These are phyloP conservation scores for Troilus luridus DNA, from an alignment of 2,888 invertebrate species.

Conservation along the genomic window DNA sequence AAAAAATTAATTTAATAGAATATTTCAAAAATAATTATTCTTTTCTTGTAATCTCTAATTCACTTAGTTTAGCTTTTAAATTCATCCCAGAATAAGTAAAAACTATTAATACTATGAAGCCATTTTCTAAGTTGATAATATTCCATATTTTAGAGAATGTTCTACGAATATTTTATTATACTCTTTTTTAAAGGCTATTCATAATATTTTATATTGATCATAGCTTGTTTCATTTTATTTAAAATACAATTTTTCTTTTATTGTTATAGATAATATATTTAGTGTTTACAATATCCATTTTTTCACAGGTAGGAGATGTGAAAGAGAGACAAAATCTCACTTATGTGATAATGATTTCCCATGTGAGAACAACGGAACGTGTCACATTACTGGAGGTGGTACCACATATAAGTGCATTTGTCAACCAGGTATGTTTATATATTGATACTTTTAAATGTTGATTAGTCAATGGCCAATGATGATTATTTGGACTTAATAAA, in stretches of 20 bases:
- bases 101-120: too few species aligned
- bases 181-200: too few species aligned
- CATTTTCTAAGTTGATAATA: constrained; percentile 10
- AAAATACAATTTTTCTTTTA: background rate
- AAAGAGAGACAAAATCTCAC: constrained; percentile 76
- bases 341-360: constrained; percentile 81
- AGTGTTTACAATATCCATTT: background rate
- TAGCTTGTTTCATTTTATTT: background rate
- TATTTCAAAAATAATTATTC: too few species aligned
- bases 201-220: background rate
- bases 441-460: background rate
- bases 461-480: background rate
- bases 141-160: background rate
- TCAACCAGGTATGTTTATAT: constrained; percentile 69
- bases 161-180: too few species aligned
- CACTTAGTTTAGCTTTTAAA: background rate
- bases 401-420: constrained; percentile 75
- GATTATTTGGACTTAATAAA: background rate
- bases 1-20: too few species aligned
- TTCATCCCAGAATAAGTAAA: background rate
- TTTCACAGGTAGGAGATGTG: constrained; percentile 76
- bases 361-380: constrained; percentile 85
- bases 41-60: background rate
- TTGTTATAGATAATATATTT: background rate
- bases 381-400: constrained; percentile 73